Conservation (phyloP, 2,113 vertebrate genomes). For the Xiphophorus maculatus region DNA sequence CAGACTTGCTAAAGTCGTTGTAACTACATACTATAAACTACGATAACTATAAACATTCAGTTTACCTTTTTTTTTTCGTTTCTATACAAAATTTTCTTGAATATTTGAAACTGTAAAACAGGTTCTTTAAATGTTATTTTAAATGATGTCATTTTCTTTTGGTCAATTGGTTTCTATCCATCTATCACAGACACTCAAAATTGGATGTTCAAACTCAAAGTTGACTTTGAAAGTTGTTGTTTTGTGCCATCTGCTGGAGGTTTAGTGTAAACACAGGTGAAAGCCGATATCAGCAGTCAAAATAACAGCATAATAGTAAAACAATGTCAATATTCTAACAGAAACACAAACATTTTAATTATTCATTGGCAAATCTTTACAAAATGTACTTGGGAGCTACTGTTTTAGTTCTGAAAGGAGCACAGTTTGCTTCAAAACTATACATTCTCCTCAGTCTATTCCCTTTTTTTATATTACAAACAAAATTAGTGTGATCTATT, state of each 20-base stretch:
- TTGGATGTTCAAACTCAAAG: too few species aligned
- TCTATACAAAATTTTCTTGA: not conserved
- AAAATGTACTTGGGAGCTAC: not conserved
- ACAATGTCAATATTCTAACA: not conserved
- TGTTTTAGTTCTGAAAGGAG: not conserved
- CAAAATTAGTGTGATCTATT: not conserved
- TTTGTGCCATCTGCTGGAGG: constrained; percentile 1
- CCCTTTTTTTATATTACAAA: too few species aligned
- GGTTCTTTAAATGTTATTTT: not conserved
- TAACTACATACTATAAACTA: not conserved
- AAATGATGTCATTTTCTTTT: not conserved
- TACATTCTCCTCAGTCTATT: not conserved
- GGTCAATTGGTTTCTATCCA: not conserved
- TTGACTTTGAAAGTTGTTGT: not conserved
- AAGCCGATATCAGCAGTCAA: not conserved
- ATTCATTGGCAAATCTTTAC: not conserved
- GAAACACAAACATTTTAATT: not conserved
- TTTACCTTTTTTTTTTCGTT: not conserved
- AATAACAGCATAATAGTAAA: not conserved
- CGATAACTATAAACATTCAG: not conserved
- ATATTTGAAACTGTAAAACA: not conserved
- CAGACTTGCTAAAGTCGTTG: not conserved
- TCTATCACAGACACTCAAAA: not conserved
- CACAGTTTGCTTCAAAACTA: not conserved
- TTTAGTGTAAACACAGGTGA: not conserved